These are phyloP conservation scores for Sceloporus tristichus DNA, from an alignment of 2,113 vertebrate genomes.

Conservation along the genomic window DNA sequence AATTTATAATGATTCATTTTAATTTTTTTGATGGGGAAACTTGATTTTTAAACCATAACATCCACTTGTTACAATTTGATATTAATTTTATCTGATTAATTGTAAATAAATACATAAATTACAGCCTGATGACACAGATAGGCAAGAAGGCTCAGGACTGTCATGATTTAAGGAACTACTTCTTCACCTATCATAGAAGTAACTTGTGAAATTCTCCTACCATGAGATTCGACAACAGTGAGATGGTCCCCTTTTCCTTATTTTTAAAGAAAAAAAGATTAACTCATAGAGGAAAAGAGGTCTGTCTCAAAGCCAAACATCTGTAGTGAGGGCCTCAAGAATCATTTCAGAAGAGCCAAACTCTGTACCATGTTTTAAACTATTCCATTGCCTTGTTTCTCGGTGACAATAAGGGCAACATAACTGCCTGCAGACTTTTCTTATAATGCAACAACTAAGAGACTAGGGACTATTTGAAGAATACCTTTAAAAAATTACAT, in stretches of 20 bases:
- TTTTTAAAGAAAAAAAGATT: neutral
- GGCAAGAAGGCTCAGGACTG: too few species aligned
- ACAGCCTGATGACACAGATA: neutral
- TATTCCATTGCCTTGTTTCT: too few species aligned
- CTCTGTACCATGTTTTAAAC: too few species aligned
- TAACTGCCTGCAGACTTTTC: neutral
- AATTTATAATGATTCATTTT: too few species aligned
- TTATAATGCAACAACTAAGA: neutral
- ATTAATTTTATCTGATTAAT: too few species aligned
- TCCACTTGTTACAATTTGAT: too few species aligned
- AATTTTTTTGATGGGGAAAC: too few species aligned
- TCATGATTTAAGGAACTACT: neutral
- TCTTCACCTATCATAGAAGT: neutral
- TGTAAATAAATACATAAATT: too few species aligned
- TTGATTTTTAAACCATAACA: too few species aligned
- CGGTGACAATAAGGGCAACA: neutral
- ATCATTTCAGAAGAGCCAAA: neutral
- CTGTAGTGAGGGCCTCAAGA: neutral
- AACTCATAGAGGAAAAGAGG: neutral
- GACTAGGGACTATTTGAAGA: too few species aligned
- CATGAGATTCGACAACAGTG: too few species aligned
- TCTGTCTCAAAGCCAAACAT: neutral
- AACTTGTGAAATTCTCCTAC: slow-evolving; percentile 14
- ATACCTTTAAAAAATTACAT: too few species aligned
- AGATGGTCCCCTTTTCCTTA: neutral